These are phyloP conservation scores for Branchellion lobata DNA, from an alignment of 2,888 invertebrate species.

Conservation along the genomic window DNA sequence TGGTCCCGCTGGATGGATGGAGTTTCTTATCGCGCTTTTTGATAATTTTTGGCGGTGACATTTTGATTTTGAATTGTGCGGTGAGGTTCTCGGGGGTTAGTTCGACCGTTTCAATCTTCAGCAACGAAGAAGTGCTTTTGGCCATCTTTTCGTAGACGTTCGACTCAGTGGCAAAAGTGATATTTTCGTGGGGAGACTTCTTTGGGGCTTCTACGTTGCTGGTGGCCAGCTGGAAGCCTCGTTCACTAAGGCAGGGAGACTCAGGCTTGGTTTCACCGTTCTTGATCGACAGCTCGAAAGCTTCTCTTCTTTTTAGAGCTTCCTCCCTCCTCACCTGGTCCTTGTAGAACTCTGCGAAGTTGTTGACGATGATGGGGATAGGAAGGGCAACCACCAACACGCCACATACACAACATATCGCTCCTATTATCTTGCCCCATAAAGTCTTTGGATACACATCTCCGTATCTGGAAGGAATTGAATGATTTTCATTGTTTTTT, in stretches of 20 bases:
- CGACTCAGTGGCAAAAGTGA: slow-evolving; percentile 31
- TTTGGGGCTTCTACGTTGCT: background rate
- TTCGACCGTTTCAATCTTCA: slow-evolving; percentile 39
- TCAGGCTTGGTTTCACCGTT: slow-evolving; percentile 69
- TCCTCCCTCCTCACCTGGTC: slow-evolving; percentile 99
- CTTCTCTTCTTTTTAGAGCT: slow-evolving; percentile 92
- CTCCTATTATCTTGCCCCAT: slow-evolving; percentile 98
- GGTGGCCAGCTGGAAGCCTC: background rate
- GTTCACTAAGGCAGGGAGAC: slow-evolving; percentile 29
- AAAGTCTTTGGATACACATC: slow-evolving; percentile 95
- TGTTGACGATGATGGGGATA: slow-evolving; percentile 99
- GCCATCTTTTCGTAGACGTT: slow-evolving; percentile 42
- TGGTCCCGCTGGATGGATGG: slow-evolving; percentile 22
- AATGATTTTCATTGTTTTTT: no score
- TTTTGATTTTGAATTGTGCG: slow-evolving; percentile 38
- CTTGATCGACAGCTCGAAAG: slow-evolving; percentile 91
- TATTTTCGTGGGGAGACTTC: background rate
- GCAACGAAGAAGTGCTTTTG: slow-evolving; percentile 39
- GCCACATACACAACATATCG: slow-evolving; percentile 99
- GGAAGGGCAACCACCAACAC: slow-evolving; percentile 99
- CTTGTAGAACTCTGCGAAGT: slow-evolving; percentile 99
- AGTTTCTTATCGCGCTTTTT: slow-evolving; percentile 21
- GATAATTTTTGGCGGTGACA: slow-evolving; percentile 27
- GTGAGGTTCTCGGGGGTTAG: slow-evolving; percentile 33
- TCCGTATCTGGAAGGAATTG: slow-evolving; percentile 73